Evolutionary conservation across 1,140 invertebrate genomes (phyloP), one percentile per base, ranked within the genome.

Genomic region (Drosophila orena): DNA sequence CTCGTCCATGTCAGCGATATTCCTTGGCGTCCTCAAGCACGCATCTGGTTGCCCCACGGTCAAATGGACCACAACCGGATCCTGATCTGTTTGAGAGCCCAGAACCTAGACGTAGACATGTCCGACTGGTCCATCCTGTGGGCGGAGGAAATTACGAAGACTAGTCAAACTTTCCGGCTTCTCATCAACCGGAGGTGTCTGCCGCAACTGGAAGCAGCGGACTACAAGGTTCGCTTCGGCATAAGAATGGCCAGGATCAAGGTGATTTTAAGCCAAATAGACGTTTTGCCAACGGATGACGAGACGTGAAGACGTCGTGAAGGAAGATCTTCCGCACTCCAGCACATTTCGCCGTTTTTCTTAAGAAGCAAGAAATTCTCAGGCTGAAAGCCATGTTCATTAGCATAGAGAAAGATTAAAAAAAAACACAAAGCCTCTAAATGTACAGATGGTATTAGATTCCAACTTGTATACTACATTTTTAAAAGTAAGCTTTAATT

Each of bases 191-290:
- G 34, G 0, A 34, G 34, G 4, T 54, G 52, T 4, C 14, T 37
- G 2, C 17, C 34, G 12, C 17, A 54, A 34, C 52, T 53, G 17
- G 17, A 53, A 8, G 17, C 15, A 7, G 0, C 3, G 12, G 52
- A n/a, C 12, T 20, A 53, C 34, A 53, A 35, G 50, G 34, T 49
- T 15, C 47, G 47, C 11, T 49, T 30, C n/a, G 47, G 47, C 47
- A 49, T 49, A 15, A 8, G 47, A 49, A 53, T 37, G 50, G 17
- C 34, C 17, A 37, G 14, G 17, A 3, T 53, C 7, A 20, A 53
- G 17, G 12, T 53, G 3, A 1, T 37, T 17, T 22, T 37, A 3
- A 7, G 12, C 12, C 34, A 49, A 1, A 3, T 22, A 24, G 49
- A 35, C 11, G 15, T 34, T 1, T 7, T 35, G 10, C 10, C n/a